Base-by-base conservation (phyloP, 2,888 invertebrate species). In the Patella caerulea region DNA sequence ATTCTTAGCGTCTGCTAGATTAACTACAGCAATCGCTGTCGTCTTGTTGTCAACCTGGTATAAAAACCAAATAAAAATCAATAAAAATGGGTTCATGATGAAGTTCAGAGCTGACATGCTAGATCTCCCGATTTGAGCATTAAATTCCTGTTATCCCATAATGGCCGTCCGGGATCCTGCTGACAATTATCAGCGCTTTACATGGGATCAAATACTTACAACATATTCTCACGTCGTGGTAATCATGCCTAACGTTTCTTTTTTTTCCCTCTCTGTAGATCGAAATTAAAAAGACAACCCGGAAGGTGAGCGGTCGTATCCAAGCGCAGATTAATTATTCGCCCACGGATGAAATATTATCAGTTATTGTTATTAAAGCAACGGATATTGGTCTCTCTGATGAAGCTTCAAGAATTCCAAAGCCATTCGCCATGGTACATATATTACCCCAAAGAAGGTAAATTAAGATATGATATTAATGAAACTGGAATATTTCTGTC, bases 321-420 rank as follows among this genome's bases (percentile, higher is more conserved):
- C 96, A 96, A 92, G 94, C 97, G 83, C 96, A 97, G 91, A 95
- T 97, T 77, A 96, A 96, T 95, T 97, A 96, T 93, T 96, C 96
- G 89, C 94, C 95, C 79, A 96, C 96, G 88, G 93, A 96, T 79
- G 94, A 94, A 86, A 96, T 97, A 88, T 93, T 97, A 78, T 95
- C 96, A 14, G 96, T 97, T 52, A 95, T 96, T 7, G 94, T 97
- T 73, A 94, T 97, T 90, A 96, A 96, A 4, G 97, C 95, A 12
- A 96, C 97, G 88, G 96, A 96, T 91, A 93, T 97, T 2, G 71
- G 78, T 12, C 78, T 82, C 1, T 78, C 86, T 15, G 83, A 79
- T 0, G 79, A 77, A 11, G 73, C 79, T 0, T 81, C 81, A 19
- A 56, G 78, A 19, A 81, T 81, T 11, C 87, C 87, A 5, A 83